A percentile compares a stretch with the other conserved stretches of the same genome.
phyloP scores from a whole-genome alignment of 1,140 invertebrate genomes.

The Zaprionus nigranus region DNA sequence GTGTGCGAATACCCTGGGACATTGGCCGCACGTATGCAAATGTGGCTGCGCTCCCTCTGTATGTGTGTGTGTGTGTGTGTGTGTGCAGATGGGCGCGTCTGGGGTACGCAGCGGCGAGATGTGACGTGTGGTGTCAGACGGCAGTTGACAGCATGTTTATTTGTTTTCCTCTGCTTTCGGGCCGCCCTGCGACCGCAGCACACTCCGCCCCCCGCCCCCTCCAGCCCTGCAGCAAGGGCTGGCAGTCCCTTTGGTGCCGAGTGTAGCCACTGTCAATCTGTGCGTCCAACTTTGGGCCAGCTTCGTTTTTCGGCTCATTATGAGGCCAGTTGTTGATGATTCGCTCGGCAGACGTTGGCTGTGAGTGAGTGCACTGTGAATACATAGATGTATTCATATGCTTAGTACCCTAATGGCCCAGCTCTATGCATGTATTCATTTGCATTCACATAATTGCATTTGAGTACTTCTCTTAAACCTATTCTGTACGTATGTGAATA shows the following conservation, averaged over 20 bases:
- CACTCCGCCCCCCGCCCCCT: slow-evolving; percentile 12
- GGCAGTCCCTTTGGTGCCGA: neutral
- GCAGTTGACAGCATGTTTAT: slow-evolving; percentile 82
- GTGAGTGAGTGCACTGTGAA: slow-evolving; percentile 12
- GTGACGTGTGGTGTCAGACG: slow-evolving; percentile 73
- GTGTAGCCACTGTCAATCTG: slow-evolving; percentile 50
- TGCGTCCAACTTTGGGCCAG: slow-evolving; percentile 26
- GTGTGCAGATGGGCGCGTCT: slow-evolving; percentile 35
- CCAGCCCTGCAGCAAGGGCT: neutral
- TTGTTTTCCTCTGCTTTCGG: slow-evolving; percentile 60
- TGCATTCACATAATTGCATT: neutral
- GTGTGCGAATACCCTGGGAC: slow-evolving; percentile 61
- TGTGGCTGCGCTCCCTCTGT: slow-evolving; percentile 45
- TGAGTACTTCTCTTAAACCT: neutral
- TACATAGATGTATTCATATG: slow-evolving; percentile 2
- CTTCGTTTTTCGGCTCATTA: slow-evolving; percentile 16
- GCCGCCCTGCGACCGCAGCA: slow-evolving; percentile 1
- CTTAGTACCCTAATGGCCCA: no score
- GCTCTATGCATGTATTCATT: neutral
- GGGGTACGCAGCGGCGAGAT: slow-evolving; percentile 37
- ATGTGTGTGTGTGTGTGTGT: slow-evolving; percentile 27
- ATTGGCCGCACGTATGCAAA: slow-evolving; percentile 78
- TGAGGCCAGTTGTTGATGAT: slow-evolving; percentile 25
- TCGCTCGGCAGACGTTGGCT: neutral
- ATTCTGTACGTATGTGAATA: neutral